Base-by-base conservation (phyloP, 1,140 invertebrate genomes). In the Ips typographus region DNA sequence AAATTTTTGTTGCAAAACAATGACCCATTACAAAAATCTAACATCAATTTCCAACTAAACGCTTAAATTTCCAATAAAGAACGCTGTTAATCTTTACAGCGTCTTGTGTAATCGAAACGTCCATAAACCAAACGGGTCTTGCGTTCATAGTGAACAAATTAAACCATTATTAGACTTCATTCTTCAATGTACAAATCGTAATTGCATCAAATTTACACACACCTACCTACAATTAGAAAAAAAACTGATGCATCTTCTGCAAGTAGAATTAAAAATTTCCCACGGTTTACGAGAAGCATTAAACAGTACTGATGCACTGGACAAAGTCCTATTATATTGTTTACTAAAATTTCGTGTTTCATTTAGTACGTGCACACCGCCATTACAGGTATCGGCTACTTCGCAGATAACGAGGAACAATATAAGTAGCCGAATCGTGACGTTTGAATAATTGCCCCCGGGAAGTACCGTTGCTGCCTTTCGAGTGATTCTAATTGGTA, bases 101-200 rank as follows among this genome's bases (percentile, higher is more conserved):
- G 44, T 49, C 44, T 49, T 49, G 44, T 49, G 44, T 49, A 49
- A 49, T 49, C 44, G 44, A 22, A 49, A 49, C 22, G 44, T 49
- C 44, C 3, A 49, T 49, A 49, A 49, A 49, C 7, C 22, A 49
- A 22, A 6, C 7, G 7, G 44, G 7, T 49, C 22, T 49, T 49
- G 44, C 44, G 6, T 49, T 49, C 44, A 49, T 49, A 6, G 44
- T 49, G 44, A 49, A 22, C 22, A 49, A 49, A 49, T 49, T 49
- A 49, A 49, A 49, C 44, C 44, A 49, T 49, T 49, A 49, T 49
- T 49, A 49, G 44, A 49, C 44, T 22, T 22, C 44, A 49, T 49
- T 49, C 44, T 49, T 49, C 44, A 49, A 22, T 49, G 44, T 49
- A 22, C 44, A 6, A 49, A 49, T 49, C 22, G 44, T 49, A 49